phyloP scores from a whole-genome alignment of 2,797 vertebrate species.

The Cuniculus paca region DNA sequence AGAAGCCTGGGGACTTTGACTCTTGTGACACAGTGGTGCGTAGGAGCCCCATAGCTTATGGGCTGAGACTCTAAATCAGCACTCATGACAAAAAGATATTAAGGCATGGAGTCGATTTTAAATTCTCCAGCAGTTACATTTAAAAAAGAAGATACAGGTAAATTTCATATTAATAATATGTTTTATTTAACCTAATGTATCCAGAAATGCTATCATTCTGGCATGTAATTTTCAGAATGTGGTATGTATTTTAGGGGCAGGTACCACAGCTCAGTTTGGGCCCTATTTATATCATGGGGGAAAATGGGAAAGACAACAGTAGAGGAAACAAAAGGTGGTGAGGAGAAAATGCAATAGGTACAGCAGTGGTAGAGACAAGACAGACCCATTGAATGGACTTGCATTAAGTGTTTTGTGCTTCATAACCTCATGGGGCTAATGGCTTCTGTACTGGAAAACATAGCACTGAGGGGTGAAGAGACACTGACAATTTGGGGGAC shows the following conservation, averaged over 20 bases:
- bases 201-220: not conserved
- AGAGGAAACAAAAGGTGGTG: not conserved
- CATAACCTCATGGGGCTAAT: too few species aligned
- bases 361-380: not conserved
- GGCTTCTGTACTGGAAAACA: not conserved
- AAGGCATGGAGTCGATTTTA: not conserved
- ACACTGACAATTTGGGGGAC: not conserved
- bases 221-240: not conserved
- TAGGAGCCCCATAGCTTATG: too few species aligned
- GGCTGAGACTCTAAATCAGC: not conserved
- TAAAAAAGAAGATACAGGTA: not conserved
- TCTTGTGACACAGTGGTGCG: not conserved
- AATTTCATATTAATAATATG: not conserved
- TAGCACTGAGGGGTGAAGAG: not conserved
- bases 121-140: not conserved
- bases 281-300: not conserved
- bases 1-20: too few species aligned
- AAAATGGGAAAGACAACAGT: not conserved
- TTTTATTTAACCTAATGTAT: slow-evolving; percentile 5
- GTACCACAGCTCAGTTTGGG: not conserved
- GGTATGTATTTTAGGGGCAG: not conserved
- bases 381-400: not conserved
- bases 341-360: not conserved
- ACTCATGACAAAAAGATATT: not conserved
- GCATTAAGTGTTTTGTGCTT: not conserved